A percentile compares a stretch with the other conserved stretches of the same genome.
Evolutionary conservation across 2,113 vertebrate species (phyloP).

Genomic region (Etheostoma spectabile): DNA sequence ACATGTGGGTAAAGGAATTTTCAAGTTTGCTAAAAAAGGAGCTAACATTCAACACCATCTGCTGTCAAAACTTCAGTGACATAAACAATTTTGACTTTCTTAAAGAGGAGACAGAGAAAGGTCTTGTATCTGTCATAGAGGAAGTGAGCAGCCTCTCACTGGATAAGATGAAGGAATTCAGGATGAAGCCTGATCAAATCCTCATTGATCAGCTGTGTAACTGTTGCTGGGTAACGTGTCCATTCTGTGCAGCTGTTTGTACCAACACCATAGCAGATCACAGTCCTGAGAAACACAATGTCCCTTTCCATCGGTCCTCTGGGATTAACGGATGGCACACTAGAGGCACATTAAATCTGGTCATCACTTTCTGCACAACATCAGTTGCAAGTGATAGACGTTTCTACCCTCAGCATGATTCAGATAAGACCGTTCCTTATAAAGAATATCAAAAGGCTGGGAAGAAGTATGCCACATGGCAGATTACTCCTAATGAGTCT

Average conservation of each 20-base stretch:
- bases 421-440: accelerated
- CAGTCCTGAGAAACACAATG: constrained; percentile 36
- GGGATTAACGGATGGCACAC: constrained; percentile 33
- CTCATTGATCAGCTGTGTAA: constrained; percentile 66
- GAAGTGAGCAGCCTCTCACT: neutral
- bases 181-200: constrained; percentile 37
- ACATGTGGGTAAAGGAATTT: constrained; percentile 58
- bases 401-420: neutral
- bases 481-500: constrained; percentile 77
- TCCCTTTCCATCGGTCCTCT: constrained; percentile 57
- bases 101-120: constrained; percentile 43
- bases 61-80: constrained; percentile 7
- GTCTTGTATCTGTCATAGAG: accelerated
- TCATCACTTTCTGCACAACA: constrained; percentile 61
- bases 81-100: constrained; percentile 53
- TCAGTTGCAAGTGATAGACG: accelerated
- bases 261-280: constrained; percentile 64
- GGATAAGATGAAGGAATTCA: neutral
- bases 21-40: neutral
- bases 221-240: constrained; percentile 78
- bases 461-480: constrained; percentile 60
- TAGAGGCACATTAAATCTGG: neutral
- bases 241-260: constrained; percentile 76
- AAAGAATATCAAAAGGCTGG: constrained; percentile 73
- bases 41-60: constrained; percentile 1